Percentiles rank a stretch among this genome's conserved stretches.
Conservation (phyloP, 2,113 vertebrate species). For the Tringa solitaria region DNA sequence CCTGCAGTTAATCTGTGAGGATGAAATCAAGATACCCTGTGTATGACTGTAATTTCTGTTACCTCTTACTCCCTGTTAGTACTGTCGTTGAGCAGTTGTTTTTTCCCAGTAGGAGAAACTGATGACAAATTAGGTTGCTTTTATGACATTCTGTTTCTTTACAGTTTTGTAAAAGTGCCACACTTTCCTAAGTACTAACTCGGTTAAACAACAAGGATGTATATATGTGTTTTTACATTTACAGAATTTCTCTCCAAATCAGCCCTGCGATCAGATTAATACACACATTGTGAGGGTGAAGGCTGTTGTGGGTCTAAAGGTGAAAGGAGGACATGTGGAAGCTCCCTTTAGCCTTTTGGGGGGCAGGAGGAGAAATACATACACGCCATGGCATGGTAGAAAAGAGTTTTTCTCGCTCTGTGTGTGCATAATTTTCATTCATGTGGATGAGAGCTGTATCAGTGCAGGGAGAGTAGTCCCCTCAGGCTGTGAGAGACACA, state of each 20-base stretch:
- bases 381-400: fast-evolving
- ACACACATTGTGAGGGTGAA: neutral
- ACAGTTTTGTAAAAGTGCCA: neutral
- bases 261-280: neutral
- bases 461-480: neutral
- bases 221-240: neutral
- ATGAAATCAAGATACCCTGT: neutral
- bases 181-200: neutral
- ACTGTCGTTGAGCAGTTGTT: neutral
- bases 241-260: neutral
- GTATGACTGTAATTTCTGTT: neutral
- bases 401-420: fast-evolving
- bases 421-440: neutral
- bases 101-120: neutral
- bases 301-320: neutral
- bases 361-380: neutral
- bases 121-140: neutral
- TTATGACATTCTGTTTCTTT: neutral
- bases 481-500: neutral
- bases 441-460: neutral
- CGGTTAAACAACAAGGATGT: neutral
- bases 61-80: neutral
- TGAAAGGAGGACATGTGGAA: neutral
- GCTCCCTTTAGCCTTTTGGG: neutral
- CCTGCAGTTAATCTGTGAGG: neutral